These are phyloP conservation scores for Asbolus verrucosus DNA, from an alignment of 1,140 invertebrate genomes.

Conservation along the genomic window DNA sequence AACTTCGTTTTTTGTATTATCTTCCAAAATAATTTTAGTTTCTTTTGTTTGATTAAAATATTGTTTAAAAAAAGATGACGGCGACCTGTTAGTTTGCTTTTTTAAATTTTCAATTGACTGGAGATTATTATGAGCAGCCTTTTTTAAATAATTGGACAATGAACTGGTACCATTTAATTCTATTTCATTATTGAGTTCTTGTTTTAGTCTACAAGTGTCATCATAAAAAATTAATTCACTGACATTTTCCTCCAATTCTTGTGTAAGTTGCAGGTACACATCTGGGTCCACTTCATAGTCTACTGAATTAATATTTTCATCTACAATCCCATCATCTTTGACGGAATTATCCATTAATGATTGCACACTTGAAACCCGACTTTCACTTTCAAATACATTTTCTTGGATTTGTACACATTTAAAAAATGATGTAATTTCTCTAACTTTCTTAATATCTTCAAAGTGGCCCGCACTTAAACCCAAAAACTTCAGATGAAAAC, in stretches of 20 bases:
- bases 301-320: constrained; percentile 10
- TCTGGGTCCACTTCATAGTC: constrained; percentile 45
- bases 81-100: not conserved
- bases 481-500: constrained; percentile 72
- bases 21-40: no score
- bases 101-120: not conserved
- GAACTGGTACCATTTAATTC: constrained; percentile 1
- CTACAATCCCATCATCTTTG: constrained; percentile 6
- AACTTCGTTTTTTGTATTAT: not conserved
- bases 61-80: constrained; percentile 66
- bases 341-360: not conserved
- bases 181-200: constrained; percentile 16
- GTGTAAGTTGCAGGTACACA: constrained; percentile 51
- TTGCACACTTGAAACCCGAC: not conserved
- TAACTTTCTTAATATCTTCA: constrained; percentile 72
- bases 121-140: not conserved
- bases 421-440: constrained; percentile 73
- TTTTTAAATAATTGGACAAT: constrained; percentile 29
- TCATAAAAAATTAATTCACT: constrained; percentile 51
- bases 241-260: constrained; percentile 49
- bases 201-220: constrained; percentile 49
- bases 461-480: constrained; percentile 86
- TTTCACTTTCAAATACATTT: constrained; percentile 13
- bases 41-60: constrained; percentile 61
- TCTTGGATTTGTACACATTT: constrained; percentile 62